Base-by-base conservation (phyloP, 2,113 vertebrate genomes). In the Leptosomus discolor region DNA sequence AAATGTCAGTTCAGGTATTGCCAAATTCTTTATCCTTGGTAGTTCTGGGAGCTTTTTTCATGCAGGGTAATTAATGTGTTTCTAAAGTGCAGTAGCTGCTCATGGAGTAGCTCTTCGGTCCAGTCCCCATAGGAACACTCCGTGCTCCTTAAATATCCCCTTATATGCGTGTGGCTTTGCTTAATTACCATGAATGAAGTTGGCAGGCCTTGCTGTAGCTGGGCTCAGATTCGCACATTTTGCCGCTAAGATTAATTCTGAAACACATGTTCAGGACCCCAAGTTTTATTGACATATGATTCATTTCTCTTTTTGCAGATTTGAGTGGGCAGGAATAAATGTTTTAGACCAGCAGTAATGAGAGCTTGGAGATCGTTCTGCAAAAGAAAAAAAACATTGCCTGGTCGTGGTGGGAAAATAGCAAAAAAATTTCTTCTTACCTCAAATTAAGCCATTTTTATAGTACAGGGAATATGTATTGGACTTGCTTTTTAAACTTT, bases 221-320 rank as follows among this genome's bases (percentile, higher is more conserved):
- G 86, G 90, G 89, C 92, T 95, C 80, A 34, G 30, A 82, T 87
- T 92, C 65, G 0, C 45, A 50, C 68, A 20, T 94, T 91, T 78
- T 1, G 0, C 80, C 0, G 0, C 82, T 91, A 9, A 94, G 88
- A 94, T 36, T 14, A 64, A 80, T 94, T 92, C 81, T 60, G 73
- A 94, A 94, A 64, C 88, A 92, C 79, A 75, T 95, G 87, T 89
- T 94, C 81, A 68, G 70, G 91, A 95, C 95, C 91, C 81, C 65
- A 79, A 83, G 69, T 82, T 97, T 96, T 94, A 95, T 94, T 96
- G 95, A 75, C 97, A 97, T 96, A 94, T 95, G 96, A 96, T 97
- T 97, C 94, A 96, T 85, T 96, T 97, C 81, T 97, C 93, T 94
- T 82, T 92, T 71, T 86, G 94, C 80, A 94, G 92, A 92, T 89